These are phyloP conservation scores for Hydropotes inermis DNA, from an alignment of 2,113 vertebrate species.

Conservation along the genomic window DNA sequence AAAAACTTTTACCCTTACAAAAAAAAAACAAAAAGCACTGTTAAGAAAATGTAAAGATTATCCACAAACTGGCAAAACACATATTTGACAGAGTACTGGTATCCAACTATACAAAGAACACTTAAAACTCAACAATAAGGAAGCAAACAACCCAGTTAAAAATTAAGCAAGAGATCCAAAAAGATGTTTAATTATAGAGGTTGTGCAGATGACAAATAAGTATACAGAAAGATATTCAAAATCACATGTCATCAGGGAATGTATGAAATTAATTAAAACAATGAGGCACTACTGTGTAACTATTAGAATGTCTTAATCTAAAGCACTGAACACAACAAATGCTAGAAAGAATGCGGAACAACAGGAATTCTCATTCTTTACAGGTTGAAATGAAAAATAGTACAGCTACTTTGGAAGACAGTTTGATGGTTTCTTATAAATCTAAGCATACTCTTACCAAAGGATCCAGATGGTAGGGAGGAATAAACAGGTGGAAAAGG, in stretches of 20 bases:
- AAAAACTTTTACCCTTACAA: neutral
- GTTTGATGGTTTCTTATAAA: neutral
- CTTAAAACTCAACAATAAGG: neutral
- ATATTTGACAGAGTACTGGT: neutral
- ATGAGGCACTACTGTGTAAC: neutral
- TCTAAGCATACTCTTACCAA: neutral
- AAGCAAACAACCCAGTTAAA: neutral
- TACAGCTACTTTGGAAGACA: neutral
- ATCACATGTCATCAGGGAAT: neutral
- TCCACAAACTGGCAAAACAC: neutral
- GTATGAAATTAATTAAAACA: neutral
- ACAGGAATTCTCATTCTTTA: neutral
- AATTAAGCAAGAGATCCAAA: neutral
- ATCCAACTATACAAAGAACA: neutral
- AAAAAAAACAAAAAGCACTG: neutral
- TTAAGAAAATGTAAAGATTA: neutral
- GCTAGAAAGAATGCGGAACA: neutral
- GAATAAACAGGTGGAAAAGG: neutral
- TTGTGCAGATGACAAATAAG: neutral
- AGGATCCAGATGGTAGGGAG: neutral
- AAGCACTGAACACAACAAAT: neutral
- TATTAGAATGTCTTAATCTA: neutral
- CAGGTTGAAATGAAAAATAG: neutral
- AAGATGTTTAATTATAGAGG: neutral
- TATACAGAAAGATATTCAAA: neutral